Evolutionary conservation across 1,140 invertebrate species (phyloP).

Genomic region (Holcopasites calliopsidis): DNA sequence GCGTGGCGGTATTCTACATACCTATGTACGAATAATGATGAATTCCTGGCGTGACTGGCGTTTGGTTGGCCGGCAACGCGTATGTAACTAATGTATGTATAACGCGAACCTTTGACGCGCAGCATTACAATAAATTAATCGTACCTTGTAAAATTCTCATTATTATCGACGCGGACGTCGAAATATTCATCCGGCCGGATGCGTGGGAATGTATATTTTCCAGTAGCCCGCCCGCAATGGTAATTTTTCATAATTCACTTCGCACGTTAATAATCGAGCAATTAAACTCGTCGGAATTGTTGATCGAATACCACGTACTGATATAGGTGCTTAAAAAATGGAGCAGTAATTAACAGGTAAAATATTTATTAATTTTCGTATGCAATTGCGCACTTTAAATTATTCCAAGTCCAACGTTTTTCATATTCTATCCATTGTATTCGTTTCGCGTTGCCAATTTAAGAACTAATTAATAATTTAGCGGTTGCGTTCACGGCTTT

Average conservation of each 20-base stretch:
- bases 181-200: conserved; percentile 48
- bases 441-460: not conserved
- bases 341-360: not conserved
- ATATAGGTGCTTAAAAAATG: not conserved
- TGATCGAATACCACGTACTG: not conserved
- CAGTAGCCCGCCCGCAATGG: not conserved
- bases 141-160: conserved; percentile 53
- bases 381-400: conserved; percentile 47
- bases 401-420: conserved; percentile 68
- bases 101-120: conserved; percentile 54
- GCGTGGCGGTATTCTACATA: conserved; percentile 56
- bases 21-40: conserved; percentile 51
- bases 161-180: conserved; percentile 33
- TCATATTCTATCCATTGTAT: not conserved
- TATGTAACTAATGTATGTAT: conserved; percentile 22
- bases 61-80: conserved; percentile 40
- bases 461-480: conserved; percentile 23
- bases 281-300: conserved; percentile 34
- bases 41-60: conserved; percentile 58
- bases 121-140: conserved; percentile 55
- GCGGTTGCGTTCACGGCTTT: not conserved
- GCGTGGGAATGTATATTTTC: conserved; percentile 35
- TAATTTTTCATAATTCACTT: conserved; percentile 35
- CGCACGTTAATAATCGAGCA: conserved; percentile 36
- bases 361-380: conserved; percentile 35